Percentiles rank a stretch among this genome's conserved stretches.
Conservation (phyloP, 2,113 vertebrate genomes). For the Anguilla rostrata region DNA sequence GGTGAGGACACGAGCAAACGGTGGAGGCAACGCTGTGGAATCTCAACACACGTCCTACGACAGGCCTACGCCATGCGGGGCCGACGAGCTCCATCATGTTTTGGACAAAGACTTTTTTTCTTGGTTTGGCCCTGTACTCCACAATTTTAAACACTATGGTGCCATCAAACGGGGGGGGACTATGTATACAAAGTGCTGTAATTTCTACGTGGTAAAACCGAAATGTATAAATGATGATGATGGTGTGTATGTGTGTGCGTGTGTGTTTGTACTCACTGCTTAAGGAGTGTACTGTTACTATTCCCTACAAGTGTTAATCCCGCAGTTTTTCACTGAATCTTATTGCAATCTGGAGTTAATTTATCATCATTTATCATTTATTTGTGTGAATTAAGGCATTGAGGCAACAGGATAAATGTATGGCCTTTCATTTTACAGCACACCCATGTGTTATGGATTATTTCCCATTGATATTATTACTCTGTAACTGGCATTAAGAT, state of each 20-base stretch:
- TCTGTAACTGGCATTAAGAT: conserved; percentile 42
- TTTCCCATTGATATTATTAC: conserved; percentile 40
- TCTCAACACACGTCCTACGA: neutral
- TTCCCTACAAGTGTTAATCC: too few relatives aligned
- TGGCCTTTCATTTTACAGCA: conserved; percentile 50
- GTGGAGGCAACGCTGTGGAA: neutral
- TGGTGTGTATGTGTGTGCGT: neutral
- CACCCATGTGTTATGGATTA: conserved; percentile 35
- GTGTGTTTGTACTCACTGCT: conserved; percentile 39
- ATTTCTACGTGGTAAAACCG: too few relatives aligned
- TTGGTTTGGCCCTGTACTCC: too few relatives aligned
- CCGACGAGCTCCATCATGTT: too few relatives aligned
- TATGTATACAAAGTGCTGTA: too few relatives aligned
- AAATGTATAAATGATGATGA: too few relatives aligned
- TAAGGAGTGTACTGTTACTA: conserved; percentile 30
- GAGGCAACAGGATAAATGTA: conserved; percentile 20
- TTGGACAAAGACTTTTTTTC: too few relatives aligned
- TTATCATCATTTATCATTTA: conserved; percentile 42
- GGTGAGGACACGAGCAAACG: neutral
- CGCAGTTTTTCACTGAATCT: conserved; percentile 29
- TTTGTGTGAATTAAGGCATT: neutral
- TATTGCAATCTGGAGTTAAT: conserved; percentile 65
- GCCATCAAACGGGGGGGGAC: too few relatives aligned
- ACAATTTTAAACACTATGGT: too few relatives aligned
- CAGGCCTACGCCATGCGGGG: neutral